Evolutionary conservation across 2,113 vertebrate species (phyloP).

Genomic region (Stigmatopora argus): DNA sequence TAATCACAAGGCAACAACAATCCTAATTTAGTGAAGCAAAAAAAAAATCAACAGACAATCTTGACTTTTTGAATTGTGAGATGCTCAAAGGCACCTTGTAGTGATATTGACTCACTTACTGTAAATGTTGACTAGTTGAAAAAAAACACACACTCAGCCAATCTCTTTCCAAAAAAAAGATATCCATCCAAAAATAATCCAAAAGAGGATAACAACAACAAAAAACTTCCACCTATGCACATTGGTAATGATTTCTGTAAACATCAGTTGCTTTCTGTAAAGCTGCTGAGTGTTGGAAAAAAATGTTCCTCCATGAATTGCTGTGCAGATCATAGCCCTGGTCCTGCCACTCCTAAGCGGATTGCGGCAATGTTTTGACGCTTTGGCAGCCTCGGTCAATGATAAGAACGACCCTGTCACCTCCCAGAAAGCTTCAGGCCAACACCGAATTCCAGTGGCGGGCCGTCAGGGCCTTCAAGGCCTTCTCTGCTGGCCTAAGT

Average conservation of each 20-base stretch:
- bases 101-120: neutral
- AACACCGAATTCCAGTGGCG: conserved; percentile 32
- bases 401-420: conserved; percentile 59
- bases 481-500: no score
- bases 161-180: neutral
- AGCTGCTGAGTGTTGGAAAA: conserved; percentile 39
- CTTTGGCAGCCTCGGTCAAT: conserved; percentile 38
- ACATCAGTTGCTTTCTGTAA: conserved; percentile 38
- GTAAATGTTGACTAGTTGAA: neutral
- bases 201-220: neutral
- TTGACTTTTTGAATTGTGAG: neutral
- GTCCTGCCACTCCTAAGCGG: conserved; percentile 39
- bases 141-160: neutral
- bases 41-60: neutral
- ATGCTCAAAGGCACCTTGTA: neutral
- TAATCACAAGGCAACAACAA: neutral
- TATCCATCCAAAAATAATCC: neutral
- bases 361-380: conserved; percentile 47
- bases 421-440: conserved; percentile 35
- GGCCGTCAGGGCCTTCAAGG: no score
- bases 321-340: conserved; percentile 46
- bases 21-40: no score
- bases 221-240: neutral
- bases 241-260: conserved; percentile 23
- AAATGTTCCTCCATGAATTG: conserved; percentile 39